Evolutionary conservation across 2,888 invertebrate genomes (phyloP), one percentile per base, ranked within the genome.

Genomic region (Mystacides longicornis): DNA sequence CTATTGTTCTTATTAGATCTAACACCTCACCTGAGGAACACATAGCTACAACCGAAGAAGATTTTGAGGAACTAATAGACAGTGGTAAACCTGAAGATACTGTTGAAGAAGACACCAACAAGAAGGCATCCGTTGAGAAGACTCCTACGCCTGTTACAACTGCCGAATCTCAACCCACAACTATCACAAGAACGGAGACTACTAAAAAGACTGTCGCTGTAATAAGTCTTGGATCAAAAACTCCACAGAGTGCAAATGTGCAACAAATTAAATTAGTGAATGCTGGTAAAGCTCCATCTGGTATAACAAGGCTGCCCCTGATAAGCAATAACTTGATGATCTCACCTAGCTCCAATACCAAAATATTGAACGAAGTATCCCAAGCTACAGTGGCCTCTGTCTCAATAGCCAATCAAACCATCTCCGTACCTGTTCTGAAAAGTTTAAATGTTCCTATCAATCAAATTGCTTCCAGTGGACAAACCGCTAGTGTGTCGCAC

Each of bases 1-100:
- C 83, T 62, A 80, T 83, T 23, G 81, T 85, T 0, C 77, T 83
- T 3, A 79, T 83, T 1, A 82, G 83, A 65, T 77, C 81, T 0
- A 74, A 72, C 18, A 73, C 75, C 0, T 81, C 81, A 62, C 81
- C 82, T 1, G 81, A 82, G 0, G 82, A 83, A 62, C 82, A 82
- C 63, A 79, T 80, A 0, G 79, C 83, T 57, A 79, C 81, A 0
- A 82, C 83, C 0, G 81, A 81, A 62, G 83, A 83, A 67, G 83
- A 84, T 65, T 83, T 83, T 63, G 83, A 83, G 64, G 81, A 82
- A 60, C 67, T 83, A 19, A 84, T 83, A 37, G 83, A 83, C 62
- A 79, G 81, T 62, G 81, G 81, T 1, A 79, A 79, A 57, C 74
- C 78, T 1, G 79, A 80, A 59, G 81, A 82, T 51, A 75, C 74